These are phyloP conservation scores for Muscicapa adusta DNA, from an alignment of 2,113 vertebrate genomes.

Conservation along the genomic window DNA sequence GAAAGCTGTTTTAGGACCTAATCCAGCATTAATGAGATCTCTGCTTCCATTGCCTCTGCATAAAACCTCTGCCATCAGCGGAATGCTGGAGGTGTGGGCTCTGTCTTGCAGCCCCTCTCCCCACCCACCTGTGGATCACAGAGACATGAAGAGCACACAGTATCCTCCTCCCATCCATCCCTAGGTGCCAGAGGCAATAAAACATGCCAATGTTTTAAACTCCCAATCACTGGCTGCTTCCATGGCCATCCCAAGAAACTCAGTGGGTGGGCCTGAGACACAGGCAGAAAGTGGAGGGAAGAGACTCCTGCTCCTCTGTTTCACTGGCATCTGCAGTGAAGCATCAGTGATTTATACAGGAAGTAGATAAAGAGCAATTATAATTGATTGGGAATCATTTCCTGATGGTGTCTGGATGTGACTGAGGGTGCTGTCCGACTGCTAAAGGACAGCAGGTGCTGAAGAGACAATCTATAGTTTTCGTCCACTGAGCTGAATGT, in stretches of 20 bases:
- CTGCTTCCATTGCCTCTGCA: neutral
- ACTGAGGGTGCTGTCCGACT: constrained; percentile 50
- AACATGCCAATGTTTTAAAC: neutral
- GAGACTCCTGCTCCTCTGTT: neutral
- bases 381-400: constrained; percentile 71
- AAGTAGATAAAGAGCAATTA: constrained; percentile 70
- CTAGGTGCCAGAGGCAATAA: neutral
- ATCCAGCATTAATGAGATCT: neutral
- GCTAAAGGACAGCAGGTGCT: constrained; percentile 28
- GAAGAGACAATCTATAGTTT: constrained; percentile 24
- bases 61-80: neutral
- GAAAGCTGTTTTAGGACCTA: neutral
- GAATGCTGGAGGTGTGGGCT: neutral
- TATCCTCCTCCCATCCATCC: neutral
- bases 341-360: constrained; percentile 59
- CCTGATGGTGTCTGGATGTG: constrained; percentile 55
- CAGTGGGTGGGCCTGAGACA: neutral
- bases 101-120: neutral
- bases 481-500: neutral
- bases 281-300: constrained; percentile 17
- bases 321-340: constrained; percentile 41
- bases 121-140: neutral
- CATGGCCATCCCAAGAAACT: neutral
- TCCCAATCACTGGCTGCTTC: neutral
- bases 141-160: neutral